Evolutionary conservation across 1,140 invertebrate genomes (phyloP).

Genomic region (Mylabris phalerata): DNA sequence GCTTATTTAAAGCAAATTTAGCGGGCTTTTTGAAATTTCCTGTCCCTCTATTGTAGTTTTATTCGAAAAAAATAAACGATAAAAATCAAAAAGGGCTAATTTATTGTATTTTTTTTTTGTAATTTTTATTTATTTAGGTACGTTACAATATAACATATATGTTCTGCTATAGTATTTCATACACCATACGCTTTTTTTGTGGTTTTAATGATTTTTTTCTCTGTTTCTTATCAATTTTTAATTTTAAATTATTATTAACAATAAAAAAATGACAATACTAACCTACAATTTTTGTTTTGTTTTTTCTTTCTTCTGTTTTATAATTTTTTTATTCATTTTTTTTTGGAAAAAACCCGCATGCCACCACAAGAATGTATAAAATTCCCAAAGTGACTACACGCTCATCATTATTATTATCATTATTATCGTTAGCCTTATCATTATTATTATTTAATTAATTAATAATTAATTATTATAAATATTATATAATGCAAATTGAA

Average conservation of each 20-base stretch:
- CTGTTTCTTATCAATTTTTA: no score
- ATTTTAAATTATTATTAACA: slow-evolving; percentile 32
- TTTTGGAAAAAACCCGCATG: slow-evolving; percentile 20
- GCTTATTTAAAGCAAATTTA: no score
- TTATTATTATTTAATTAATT: background rate
- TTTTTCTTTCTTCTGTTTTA: no score
- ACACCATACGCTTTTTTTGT: slow-evolving; percentile 26
- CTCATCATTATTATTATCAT: background rate
- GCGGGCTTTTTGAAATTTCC: no score
- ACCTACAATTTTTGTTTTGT: slow-evolving; percentile 12
- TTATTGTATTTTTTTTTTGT: slow-evolving; percentile 18
- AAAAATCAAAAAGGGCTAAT: no score
- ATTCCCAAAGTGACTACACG: slow-evolving; percentile 5
- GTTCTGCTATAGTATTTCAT: slow-evolving; percentile 33
- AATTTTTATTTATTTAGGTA: slow-evolving; percentile 28
- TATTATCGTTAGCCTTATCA: background rate
- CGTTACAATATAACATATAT: slow-evolving; percentile 35
- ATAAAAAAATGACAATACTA: slow-evolving; percentile 34
- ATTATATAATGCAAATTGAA: background rate
- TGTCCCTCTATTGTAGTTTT: no score
- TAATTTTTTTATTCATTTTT: no score
- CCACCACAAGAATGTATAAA: slow-evolving; percentile 17
- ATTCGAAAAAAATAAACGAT: no score
- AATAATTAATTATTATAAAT: slow-evolving; percentile 9
- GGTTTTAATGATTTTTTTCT: no score